phyloP scores from a whole-genome alignment of 2,113 vertebrate species.

The Plecturocebus donacophilus region DNA sequence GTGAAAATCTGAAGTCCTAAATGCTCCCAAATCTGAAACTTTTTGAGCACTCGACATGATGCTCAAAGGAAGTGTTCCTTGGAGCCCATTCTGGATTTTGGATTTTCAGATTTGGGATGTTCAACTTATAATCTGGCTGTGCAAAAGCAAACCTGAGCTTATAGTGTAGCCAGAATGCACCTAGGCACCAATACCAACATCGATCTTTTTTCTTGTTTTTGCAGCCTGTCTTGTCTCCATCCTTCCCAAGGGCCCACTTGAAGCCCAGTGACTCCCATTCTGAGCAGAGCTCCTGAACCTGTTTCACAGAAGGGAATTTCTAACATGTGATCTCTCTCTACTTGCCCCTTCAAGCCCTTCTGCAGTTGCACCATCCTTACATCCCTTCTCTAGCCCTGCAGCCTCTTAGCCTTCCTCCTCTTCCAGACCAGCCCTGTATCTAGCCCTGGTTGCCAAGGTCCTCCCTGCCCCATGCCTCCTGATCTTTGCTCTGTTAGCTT shows the following conservation, averaged over 20 bases:
- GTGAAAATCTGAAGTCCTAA: background rate
- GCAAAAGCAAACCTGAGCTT: background rate
- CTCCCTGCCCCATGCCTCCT: background rate
- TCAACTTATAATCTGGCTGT: background rate
- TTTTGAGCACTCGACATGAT: background rate
- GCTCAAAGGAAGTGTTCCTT: background rate
- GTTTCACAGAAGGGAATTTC: background rate
- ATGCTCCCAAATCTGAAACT: background rate
- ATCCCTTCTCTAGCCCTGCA: background rate
- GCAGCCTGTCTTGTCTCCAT: background rate
- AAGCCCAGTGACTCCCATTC: background rate
- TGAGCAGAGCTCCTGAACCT: background rate
- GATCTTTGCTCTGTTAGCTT: background rate
- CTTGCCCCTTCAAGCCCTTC: background rate
- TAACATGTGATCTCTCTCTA: background rate
- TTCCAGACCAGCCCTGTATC: background rate
- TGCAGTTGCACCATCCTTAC: too few relatives aligned
- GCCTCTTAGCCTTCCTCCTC: background rate
- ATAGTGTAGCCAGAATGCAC: background rate
- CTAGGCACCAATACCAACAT: background rate
- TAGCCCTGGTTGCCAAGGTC: background rate
- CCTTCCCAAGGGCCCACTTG: background rate
- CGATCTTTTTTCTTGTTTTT: background rate
- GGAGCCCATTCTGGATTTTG: background rate
- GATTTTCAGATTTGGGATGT: background rate